phyloP scores from a whole-genome alignment of 2,888 invertebrate genomes.

The Meiosimyza decipiens region DNA sequence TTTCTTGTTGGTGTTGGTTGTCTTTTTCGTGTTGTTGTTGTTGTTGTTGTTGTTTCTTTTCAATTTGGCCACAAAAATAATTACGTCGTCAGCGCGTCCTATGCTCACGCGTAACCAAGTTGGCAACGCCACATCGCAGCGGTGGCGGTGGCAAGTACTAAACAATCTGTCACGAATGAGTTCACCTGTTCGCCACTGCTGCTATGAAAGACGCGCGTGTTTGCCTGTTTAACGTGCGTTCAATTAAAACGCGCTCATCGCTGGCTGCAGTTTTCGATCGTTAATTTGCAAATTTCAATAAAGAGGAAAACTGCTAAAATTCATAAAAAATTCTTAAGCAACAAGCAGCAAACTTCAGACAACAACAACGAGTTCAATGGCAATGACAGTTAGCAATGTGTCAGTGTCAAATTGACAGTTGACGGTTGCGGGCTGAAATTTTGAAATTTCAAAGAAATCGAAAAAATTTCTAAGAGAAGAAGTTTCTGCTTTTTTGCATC shows the following conservation, averaged over 20 bases:
- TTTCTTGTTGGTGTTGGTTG: neutral
- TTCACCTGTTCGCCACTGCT: constrained; percentile 22
- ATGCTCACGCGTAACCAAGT: constrained; percentile 22
- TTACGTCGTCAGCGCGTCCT: constrained; percentile 9
- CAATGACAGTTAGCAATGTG: constrained; percentile 5
- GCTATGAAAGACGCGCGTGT: neutral
- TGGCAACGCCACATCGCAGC: neutral
- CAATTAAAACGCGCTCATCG: constrained; percentile 12
- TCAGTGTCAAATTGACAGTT: constrained; percentile 14
- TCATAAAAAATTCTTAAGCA: constrained; percentile 22
- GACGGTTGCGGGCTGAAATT: neutral
- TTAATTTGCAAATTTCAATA: constrained; percentile 32
- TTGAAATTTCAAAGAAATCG: too few relatives aligned
- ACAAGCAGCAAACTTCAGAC: neutral
- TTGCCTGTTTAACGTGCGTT: neutral
- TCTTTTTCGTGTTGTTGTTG: neutral
- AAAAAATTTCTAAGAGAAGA: too few relatives aligned
- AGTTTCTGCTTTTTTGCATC: too few relatives aligned
- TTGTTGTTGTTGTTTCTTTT: constrained; percentile 36
- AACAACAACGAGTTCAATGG: neutral
- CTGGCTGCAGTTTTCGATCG: constrained; percentile 29
- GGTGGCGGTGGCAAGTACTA: neutral
- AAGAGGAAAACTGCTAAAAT: constrained; percentile 4
- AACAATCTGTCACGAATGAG: constrained; percentile 29
- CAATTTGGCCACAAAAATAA: constrained; percentile 55